Conservation (phyloP, 2,113 vertebrate species). For the Colinus virginianus region DNA sequence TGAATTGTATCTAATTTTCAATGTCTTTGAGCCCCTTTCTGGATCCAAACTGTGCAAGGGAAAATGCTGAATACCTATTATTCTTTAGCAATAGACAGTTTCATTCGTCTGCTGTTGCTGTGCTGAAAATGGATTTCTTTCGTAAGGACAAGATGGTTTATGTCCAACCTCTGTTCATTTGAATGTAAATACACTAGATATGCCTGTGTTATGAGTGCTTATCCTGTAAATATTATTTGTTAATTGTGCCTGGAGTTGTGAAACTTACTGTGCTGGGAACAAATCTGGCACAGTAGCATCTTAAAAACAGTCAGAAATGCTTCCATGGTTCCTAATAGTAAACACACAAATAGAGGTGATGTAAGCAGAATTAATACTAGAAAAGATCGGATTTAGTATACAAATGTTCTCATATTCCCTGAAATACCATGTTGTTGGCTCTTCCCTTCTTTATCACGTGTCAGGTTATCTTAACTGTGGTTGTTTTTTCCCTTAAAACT, state of each 20-base stretch:
- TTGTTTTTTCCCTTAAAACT: accelerated
- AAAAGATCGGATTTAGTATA: neutral
- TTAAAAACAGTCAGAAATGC: neutral
- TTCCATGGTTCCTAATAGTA: neutral
- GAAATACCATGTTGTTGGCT: neutral
- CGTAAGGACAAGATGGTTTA: neutral
- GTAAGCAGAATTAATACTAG: neutral
- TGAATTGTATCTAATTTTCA: neutral
- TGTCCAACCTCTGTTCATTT: neutral
- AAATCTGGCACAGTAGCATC: neutral
- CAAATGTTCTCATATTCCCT: neutral
- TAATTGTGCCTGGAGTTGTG: neutral
- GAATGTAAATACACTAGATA: neutral
- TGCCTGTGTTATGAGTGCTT: neutral
- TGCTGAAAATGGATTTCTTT: neutral
- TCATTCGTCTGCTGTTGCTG: neutral
- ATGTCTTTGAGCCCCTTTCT: neutral
- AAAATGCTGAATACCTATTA: neutral
- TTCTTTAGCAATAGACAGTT: neutral
- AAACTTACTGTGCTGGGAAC: neutral
- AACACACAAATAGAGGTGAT: too few species aligned
- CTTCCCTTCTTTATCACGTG: neutral
- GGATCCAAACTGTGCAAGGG: neutral
- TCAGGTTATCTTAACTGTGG: neutral
- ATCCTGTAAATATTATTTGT: neutral